Evolutionary conservation across 2,113 vertebrate genomes (phyloP), one percentile per base, ranked within the genome.

Genomic region (Austrofundulus limnaeus): DNA sequence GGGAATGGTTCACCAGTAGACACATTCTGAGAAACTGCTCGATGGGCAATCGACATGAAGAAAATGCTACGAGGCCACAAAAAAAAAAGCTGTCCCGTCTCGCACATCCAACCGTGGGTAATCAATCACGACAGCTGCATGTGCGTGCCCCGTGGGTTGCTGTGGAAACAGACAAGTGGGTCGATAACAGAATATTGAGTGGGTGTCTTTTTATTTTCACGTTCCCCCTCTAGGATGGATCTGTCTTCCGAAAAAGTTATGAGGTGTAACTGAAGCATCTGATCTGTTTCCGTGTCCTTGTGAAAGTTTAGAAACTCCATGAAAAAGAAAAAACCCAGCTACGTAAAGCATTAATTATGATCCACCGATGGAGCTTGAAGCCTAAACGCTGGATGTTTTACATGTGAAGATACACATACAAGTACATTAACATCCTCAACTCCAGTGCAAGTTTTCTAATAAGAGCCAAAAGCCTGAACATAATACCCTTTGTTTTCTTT

Each of bases 131-230:
- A 79, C 61, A 51, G 72, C 79, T 61, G 37, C 41, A 37, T 70
- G 70, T 53, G 77, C 59, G 15, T 61, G 21, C 81, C 71, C 63
- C 10, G 50, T 39, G 51, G 69, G 78, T 86, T 80, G 65, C 83
- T 55, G 41, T 38, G 58, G 82, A 68, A 79, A 88, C 85, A 75
- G 86, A 79, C 70, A 38, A 56, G 25, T 68, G 47, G 80, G 72
- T 82, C 78, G 70, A 86, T 74, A 61, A 61, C 54, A 50, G 81
- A 83, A 82, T 82, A 83, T 77, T 79, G 78, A 87, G 69, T 9
- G 25, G 57, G 55, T 52, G 59, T 78, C 52, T 78, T 76, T 70
- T 76, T 70, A 54, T 68, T 75, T 70, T 61, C 58, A 48, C 61
- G 41, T 16, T 20, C 38, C 45, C 38, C 49, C 50, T n/a, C n/a